phyloP scores from a whole-genome alignment of 2,797 vertebrate species.

The Acanthurus lineatus region DNA sequence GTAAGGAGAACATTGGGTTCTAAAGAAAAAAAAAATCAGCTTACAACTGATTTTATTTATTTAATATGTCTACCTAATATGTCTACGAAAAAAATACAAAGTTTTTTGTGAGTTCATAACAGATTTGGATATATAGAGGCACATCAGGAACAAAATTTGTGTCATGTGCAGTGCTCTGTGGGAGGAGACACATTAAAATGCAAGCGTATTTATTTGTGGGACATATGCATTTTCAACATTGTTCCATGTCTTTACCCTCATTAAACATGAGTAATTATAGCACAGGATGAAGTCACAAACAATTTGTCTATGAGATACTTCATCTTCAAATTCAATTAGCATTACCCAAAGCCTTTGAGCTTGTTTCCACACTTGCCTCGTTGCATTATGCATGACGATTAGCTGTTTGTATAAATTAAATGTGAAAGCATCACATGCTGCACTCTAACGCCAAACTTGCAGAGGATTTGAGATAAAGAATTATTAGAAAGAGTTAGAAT shows the following conservation, averaged over 20 bases:
- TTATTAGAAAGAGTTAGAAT: slow-evolving; percentile 47
- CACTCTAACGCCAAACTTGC: slow-evolving; percentile 42
- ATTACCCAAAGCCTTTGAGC: slow-evolving; percentile 75
- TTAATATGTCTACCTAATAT: not conserved
- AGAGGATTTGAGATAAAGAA: slow-evolving; percentile 41
- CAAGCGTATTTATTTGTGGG: slow-evolving; percentile 44
- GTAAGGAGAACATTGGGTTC: not conserved
- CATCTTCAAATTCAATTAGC: slow-evolving; percentile 83
- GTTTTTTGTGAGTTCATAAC: not conserved
- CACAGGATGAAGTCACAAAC: slow-evolving; percentile 75
- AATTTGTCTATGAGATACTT: slow-evolving; percentile 78
- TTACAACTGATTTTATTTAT: not conserved
- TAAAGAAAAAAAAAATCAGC: not conserved
- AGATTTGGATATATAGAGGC: not conserved
- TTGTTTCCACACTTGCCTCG: slow-evolving; percentile 72
- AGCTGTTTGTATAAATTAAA: slow-evolving; percentile 74
- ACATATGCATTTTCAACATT: slow-evolving; percentile 63
- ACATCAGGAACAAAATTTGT: slow-evolving; percentile 14
- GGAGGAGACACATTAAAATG: slow-evolving; percentile 30
- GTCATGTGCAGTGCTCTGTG: not conserved
- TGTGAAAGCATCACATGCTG: slow-evolving; percentile 68
- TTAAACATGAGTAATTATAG: slow-evolving; percentile 80
- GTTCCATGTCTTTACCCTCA: slow-evolving; percentile 65
- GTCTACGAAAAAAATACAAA: not conserved
- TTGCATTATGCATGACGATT: slow-evolving; percentile 79